Percentiles rank a stretch among this genome's conserved stretches.
These are phyloP conservation scores for Neoseiulus cucumeris DNA, from an alignment of 1,140 invertebrate genomes.

Conservation along the genomic window DNA sequence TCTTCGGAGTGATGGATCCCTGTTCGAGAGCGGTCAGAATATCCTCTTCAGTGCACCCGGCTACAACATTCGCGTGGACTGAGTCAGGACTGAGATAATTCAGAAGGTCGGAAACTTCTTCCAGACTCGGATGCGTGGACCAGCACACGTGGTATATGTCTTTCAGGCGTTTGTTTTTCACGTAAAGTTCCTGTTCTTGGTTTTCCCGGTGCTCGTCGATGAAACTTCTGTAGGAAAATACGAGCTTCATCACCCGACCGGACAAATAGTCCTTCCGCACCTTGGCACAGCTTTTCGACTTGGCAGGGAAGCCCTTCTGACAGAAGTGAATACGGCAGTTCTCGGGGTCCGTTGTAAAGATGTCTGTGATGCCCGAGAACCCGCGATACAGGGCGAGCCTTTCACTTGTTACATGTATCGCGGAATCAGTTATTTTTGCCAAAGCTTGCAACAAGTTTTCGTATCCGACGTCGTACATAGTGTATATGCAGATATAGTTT, in stretches of 20 bases:
- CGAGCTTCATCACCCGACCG: background rate
- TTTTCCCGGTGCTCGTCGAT: background rate
- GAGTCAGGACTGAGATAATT: background rate
- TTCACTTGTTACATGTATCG: background rate
- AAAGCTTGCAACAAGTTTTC: background rate
- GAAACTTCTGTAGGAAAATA: background rate
- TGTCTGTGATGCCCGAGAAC: background rate
- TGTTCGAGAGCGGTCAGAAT: background rate
- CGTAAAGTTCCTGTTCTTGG: background rate
- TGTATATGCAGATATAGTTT: background rate
- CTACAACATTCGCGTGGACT: background rate
- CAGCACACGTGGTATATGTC: background rate
- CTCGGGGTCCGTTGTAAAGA: background rate
- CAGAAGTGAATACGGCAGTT: background rate
- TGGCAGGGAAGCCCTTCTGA: background rate
- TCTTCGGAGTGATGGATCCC: background rate
- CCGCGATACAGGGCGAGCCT: background rate
- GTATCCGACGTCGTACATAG: background rate
- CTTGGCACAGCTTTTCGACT: background rate
- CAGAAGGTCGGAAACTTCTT: background rate
- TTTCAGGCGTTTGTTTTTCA: background rate
- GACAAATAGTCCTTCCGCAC: background rate
- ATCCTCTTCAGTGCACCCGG: background rate
- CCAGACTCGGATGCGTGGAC: constrained; percentile 7
- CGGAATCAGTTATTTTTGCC: background rate